phyloP scores from a whole-genome alignment of 2,888 invertebrate genomes.

The Tetranychus piercei region DNA sequence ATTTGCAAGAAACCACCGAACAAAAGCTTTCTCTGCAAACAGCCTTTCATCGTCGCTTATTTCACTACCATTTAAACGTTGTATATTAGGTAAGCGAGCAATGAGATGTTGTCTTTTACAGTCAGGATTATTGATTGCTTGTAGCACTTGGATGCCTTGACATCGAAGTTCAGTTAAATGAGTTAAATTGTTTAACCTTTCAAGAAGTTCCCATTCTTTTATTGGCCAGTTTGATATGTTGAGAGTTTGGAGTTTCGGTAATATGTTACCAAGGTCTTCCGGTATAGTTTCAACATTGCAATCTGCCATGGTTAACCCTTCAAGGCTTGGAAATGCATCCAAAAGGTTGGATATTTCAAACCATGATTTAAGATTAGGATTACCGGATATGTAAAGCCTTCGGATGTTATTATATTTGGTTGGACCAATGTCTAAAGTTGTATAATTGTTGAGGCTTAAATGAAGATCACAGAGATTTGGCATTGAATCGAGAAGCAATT shows the following conservation, averaged over 20 bases:
- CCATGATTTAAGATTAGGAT: constrained; percentile 59
- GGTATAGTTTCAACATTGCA: constrained; percentile 44
- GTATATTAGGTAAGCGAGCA: constrained; percentile 65
- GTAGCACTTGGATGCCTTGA: constrained; percentile 48
- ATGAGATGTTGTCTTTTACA: constrained; percentile 58
- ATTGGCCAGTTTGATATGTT: constrained; percentile 68
- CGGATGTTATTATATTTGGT: constrained; percentile 48
- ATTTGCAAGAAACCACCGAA: constrained; percentile 73
- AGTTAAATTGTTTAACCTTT: constrained; percentile 62
- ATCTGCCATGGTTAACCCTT: constrained; percentile 65
- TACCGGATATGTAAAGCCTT: constrained; percentile 68
- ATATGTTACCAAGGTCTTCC: constrained; percentile 34
- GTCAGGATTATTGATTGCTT: constrained; percentile 51
- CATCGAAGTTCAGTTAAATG: constrained; percentile 62
- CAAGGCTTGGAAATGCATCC: constrained; percentile 61
- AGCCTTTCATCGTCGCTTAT: constrained; percentile 69
- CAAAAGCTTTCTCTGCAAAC: constrained; percentile 78
- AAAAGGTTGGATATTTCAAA: constrained; percentile 62
- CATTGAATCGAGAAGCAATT: constrained; percentile 43
- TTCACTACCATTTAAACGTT: constrained; percentile 71
- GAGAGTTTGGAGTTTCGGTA: constrained; percentile 38
- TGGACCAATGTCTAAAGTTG: constrained; percentile 48
- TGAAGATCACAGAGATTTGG: constrained; percentile 49
- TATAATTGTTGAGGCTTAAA: constrained; percentile 71
- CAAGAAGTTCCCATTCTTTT: constrained; percentile 71